Conservation (phyloP, 2,797 vertebrate genomes). For the Trachurus trachurus region DNA sequence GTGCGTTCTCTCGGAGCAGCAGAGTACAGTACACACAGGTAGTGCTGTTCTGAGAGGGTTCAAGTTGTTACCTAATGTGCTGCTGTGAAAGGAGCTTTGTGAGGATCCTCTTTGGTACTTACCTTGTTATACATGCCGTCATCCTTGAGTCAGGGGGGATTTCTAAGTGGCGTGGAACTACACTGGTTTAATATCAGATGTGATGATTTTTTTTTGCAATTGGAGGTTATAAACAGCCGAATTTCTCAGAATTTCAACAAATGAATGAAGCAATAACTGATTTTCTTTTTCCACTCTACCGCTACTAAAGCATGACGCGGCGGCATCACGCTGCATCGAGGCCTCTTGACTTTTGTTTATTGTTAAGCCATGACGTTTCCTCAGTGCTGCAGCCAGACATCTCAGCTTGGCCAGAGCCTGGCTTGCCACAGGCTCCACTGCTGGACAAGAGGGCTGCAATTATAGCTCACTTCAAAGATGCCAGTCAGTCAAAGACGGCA, state of each 20-base stretch:
- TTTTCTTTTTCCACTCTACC: slow-evolving; percentile 41
- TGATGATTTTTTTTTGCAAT: background rate
- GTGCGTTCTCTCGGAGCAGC: slow-evolving; percentile 38
- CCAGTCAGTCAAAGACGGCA: slow-evolving; percentile 84
- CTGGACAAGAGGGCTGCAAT: slow-evolving; percentile 83
- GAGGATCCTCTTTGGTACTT: slow-evolving; percentile 56
- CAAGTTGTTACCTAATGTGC: slow-evolving; percentile 67
- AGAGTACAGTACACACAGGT: slow-evolving; percentile 61
- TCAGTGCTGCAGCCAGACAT: slow-evolving; percentile 74
- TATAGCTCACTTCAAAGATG: slow-evolving; percentile 86
- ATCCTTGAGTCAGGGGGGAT: slow-evolving; percentile 38
- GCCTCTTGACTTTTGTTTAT: slow-evolving; percentile 74
- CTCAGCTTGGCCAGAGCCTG: slow-evolving; percentile 68
- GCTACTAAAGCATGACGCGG: slow-evolving; percentile 48
- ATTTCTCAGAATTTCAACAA: slow-evolving; percentile 25
- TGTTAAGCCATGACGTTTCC: slow-evolving; percentile 77
- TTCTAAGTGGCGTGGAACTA: slow-evolving; percentile 27
- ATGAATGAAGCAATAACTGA: slow-evolving; percentile 34
- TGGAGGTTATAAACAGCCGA: background rate
- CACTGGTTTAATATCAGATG: slow-evolving; percentile 22
- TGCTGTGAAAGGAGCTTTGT: slow-evolving; percentile 78
- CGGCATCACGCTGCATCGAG: slow-evolving; percentile 36
- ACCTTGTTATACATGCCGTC: slow-evolving; percentile 46
- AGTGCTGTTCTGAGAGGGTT: slow-evolving; percentile 64
- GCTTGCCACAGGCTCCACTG: slow-evolving; percentile 82